phyloP scores from a whole-genome alignment of 2,888 invertebrate species.

The Hermodice carunculata region DNA sequence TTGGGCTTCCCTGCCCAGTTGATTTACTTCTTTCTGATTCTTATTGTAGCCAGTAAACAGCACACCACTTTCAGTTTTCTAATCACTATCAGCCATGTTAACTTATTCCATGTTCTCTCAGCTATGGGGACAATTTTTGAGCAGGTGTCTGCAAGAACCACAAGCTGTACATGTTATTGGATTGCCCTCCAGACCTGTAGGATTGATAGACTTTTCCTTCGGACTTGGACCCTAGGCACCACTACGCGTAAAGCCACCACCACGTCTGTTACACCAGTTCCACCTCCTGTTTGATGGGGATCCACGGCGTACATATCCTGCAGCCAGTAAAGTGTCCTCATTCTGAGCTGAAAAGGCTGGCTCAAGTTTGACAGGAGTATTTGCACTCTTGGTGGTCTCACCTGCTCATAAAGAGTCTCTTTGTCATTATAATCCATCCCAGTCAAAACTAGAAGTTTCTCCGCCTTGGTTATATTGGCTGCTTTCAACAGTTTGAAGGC shows the following conservation, averaged over 20 bases:
- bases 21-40: not conserved
- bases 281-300: not conserved
- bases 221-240: not conserved
- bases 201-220: not conserved
- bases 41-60: constrained; percentile 7
- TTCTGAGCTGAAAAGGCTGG: not conserved
- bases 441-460: not conserved
- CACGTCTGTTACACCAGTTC: not conserved
- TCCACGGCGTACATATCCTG: not conserved
- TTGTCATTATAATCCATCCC: constrained; percentile 39
- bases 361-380: not conserved
- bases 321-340: not conserved
- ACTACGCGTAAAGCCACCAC: not conserved
- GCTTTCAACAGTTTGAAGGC: not conserved
- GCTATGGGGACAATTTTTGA: constrained; percentile 36
- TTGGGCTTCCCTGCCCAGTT: constrained; percentile 8
- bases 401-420: constrained; percentile 38
- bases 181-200: constrained; percentile 22
- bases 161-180: constrained; percentile 30
- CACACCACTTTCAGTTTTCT: constrained; percentile 10
- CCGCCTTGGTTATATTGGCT: not conserved
- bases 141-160: constrained; percentile 31
- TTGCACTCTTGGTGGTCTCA: constrained; percentile 22
- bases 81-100: constrained; percentile 18
- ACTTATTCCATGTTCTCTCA: constrained; percentile 31